Evolutionary conservation across 2,797 vertebrate genomes (phyloP).

Genomic region (Craterocephalus amniculus): DNA sequence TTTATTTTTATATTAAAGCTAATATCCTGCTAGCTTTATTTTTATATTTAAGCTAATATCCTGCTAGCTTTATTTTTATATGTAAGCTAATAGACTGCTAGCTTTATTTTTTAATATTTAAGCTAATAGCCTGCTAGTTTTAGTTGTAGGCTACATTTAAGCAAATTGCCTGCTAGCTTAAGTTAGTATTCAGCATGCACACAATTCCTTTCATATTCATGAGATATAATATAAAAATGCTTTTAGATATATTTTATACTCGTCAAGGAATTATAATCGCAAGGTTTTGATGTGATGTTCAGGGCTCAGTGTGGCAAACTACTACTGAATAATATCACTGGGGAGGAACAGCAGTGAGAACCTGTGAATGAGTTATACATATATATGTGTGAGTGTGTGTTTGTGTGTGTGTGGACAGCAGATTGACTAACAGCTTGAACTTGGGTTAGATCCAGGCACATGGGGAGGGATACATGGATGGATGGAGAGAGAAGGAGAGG

Average conservation of each 20-base stretch:
- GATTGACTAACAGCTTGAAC: slow-evolving; percentile 83
- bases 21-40: too few species aligned
- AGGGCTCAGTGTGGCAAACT: slow-evolving; percentile 16
- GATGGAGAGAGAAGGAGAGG: slow-evolving; percentile 61
- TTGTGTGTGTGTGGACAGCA: slow-evolving; percentile 61
- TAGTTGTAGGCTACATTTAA: too few species aligned
- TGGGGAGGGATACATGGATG: slow-evolving; percentile 73
- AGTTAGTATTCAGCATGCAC: background rate
- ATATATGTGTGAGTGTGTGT: slow-evolving; percentile 41
- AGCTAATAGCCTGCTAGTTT: background rate
- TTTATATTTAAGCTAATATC: too few species aligned
- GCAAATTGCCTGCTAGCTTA: background rate
- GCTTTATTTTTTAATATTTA: too few species aligned
- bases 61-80: too few species aligned
- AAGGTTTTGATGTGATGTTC: slow-evolving; percentile 21
- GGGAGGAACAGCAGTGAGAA: slow-evolving; percentile 41
- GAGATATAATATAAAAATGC: background rate
- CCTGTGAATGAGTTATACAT: slow-evolving; percentile 46
- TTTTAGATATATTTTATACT: slow-evolving; percentile 5
- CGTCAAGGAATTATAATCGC: slow-evolving; percentile 4
- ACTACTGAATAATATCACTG: slow-evolving; percentile 33
- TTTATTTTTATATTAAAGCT: too few species aligned
- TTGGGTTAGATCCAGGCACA: slow-evolving; percentile 75
- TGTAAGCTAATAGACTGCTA: too few species aligned
- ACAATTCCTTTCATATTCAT: background rate